Evolutionary conservation across 2,113 vertebrate species (phyloP), one percentile per base, ranked within the genome.

Genomic region (Oncorhynchus masou): DNA sequence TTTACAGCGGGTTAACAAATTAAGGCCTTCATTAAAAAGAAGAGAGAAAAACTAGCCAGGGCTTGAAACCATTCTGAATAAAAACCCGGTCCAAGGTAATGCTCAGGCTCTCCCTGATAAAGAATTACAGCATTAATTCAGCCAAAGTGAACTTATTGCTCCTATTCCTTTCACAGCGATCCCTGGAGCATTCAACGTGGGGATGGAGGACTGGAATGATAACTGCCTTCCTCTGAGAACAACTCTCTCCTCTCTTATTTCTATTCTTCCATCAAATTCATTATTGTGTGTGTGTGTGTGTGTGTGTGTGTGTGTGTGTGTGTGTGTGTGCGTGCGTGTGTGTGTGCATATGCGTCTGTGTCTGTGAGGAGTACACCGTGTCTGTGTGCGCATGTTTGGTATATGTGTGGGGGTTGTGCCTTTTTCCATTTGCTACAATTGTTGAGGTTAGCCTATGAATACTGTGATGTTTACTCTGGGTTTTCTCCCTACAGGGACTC

Each of bases 91-190:
- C 95, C 95, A 95, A 97, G 97, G 96, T 98, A 98, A 96, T 96
- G 95, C 95, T 94, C 92, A 76, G 92, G 95, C 95, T 94, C 94
- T 95, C 86, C 82, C 85, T 89, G 96, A 97, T 98, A 96, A 98
- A 99, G 95, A 98, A 99, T 98, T 97, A 97, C 96, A 94, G 94
- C 96, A 98, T 99, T 99, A 99, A 99, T 99, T 98, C 96, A 95
- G 95, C 95, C 51, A 95, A 98, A 96, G 95, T 97, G 95, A 96
- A 97, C 96, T 98, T 98, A 97, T 97, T 97, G 95, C 96, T 95
- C 92, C 95, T 94, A 94, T 97, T 96, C 95, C 94, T 96, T 5
- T 96, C 87, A 95, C 94, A 87, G 59, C 93, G 94, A 95, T 96
- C 98, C 96, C 97, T 90, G 94, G 97, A 97, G 97, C 96, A 95